Evolutionary conservation across 1,140 invertebrate genomes (phyloP).

Genomic region (Kradibia gibbosae): DNA sequence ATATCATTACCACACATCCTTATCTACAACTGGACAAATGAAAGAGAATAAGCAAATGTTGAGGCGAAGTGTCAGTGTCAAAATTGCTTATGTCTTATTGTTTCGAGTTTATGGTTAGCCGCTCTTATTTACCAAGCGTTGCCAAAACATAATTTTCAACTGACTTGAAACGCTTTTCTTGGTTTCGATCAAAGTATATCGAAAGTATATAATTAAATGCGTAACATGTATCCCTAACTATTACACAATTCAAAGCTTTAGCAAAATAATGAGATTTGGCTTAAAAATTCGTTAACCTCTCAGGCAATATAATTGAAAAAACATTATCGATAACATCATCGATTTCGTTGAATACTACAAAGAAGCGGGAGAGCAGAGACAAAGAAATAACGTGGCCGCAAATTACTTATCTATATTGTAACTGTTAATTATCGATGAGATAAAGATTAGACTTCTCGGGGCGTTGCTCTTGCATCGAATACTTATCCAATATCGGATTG

Average conservation of each 20-base stretch:
- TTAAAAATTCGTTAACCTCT: neutral
- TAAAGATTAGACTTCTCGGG: neutral
- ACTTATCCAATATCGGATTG: neutral
- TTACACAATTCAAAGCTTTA: neutral
- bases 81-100: neutral
- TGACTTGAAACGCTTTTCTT: neutral
- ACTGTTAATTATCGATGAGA: neutral
- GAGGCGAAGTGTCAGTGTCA: neutral
- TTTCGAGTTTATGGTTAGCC: neutral
- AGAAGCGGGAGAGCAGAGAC: too few species aligned
- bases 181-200: neutral
- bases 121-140: neutral
- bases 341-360: neutral
- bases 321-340: neutral
- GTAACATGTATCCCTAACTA: neutral
- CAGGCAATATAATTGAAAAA: neutral
- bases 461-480: neutral
- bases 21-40: slow-evolving; percentile 12
- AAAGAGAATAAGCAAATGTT: slow-evolving; percentile 3
- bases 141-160: neutral
- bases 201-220: neutral
- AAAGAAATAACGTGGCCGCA: neutral
- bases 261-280: neutral
- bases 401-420: neutral
- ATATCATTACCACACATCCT: slow-evolving; percentile 24